Evolutionary conservation across 2,113 vertebrate genomes (phyloP), one percentile per base, ranked within the genome.

Genomic region (Peromyscus californicus): DNA sequence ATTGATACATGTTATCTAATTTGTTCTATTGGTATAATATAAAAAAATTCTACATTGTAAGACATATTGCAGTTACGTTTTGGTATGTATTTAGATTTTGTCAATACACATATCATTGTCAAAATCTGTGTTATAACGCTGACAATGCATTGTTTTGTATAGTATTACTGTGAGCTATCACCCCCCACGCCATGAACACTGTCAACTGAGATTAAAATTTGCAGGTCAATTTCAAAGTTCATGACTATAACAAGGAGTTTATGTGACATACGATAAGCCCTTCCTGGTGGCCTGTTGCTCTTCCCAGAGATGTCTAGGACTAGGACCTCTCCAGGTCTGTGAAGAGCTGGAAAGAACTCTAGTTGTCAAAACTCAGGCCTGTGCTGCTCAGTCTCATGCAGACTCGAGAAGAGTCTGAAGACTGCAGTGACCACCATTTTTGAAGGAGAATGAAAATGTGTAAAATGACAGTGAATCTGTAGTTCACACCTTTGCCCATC

Each of bases 201-300:
- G n/a, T 88, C 36, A 90, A 69, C 61, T 80, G 67, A 69, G 7
- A 87, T 70, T 94, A 94, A 79, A 93, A 83, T 87, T 65, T 63
- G 12, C 4, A 84, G 17, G 24, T 13, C 48, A 33, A 36, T 59
- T 76, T 67, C 12, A 93, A 98, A 79, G 17, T 42, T 33, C 36
- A 59, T 86, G 39, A 4, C 51, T 75, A 51, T 78, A 48, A 78
- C 21, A 94, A 82, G 21, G 19, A 36, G 2, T 31, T 3, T 33
- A 84, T 42, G 29, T 21, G 29, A 29, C 19, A 45, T 54, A 76
- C 0, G 48, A 16, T 10, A 48, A 31, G 39, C 24, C 29, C 45
- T 94, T 75, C 33, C 16, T 89, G 75, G 51, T 8, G 3, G 54
- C 24, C 19, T 63, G 13, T 17, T n/a, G 31, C 59, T 7, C n/a